Percentiles rank a stretch among this genome's conserved stretches.
Evolutionary conservation across 2,797 vertebrate species (phyloP).

Genomic region (Rhodeus uyekii): DNA sequence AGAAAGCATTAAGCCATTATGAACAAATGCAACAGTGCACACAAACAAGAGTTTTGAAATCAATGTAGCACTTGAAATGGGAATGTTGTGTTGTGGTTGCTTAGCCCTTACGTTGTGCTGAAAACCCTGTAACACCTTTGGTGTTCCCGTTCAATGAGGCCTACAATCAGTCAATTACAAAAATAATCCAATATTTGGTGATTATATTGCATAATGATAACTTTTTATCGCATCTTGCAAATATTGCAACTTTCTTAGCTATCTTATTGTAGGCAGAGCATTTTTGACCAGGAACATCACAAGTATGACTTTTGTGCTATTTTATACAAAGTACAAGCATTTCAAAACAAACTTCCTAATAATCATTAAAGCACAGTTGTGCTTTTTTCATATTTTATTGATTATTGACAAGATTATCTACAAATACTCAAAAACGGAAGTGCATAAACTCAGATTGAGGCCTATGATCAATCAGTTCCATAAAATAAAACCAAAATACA

Average conservation of each 20-base stretch:
- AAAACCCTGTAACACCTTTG: neutral
- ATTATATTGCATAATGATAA: neutral
- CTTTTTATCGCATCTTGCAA: no score
- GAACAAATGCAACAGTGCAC: conserved; percentile 1
- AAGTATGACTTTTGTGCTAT: neutral
- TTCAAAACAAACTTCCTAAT: neutral
- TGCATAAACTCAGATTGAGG: neutral
- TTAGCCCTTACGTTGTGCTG: neutral
- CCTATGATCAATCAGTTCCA: neutral
- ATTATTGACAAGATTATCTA: neutral
- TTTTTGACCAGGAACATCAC: no score
- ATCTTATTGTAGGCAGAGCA: no score
- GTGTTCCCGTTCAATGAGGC: neutral
- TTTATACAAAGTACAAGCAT: neutral
- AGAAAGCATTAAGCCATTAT: neutral
- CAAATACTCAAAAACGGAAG: neutral
- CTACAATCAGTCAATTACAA: neutral
- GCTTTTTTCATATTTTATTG: neutral
- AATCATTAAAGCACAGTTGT: neutral
- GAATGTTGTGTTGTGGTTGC: neutral
- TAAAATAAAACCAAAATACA: neutral
- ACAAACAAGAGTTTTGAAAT: conserved; percentile 3
- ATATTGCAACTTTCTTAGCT: no score
- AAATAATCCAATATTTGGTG: neutral
- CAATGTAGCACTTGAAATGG: neutral